Percentiles rank a stretch among this genome's conserved stretches.
Evolutionary conservation across 2,113 vertebrate genomes (phyloP).

Genomic region (Albula glossodonta): DNA sequence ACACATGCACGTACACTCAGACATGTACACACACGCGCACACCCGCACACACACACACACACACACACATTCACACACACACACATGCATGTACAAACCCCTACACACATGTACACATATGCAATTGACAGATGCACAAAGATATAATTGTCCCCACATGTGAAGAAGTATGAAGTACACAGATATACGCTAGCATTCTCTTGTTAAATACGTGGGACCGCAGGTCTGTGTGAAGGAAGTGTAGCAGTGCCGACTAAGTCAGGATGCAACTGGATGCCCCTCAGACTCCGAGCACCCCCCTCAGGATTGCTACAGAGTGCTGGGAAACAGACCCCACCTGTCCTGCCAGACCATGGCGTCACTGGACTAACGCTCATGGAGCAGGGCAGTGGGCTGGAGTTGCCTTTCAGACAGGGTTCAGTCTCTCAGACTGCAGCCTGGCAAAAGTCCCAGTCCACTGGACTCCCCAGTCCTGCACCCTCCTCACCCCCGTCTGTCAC

Average conservation of each 20-base stretch:
- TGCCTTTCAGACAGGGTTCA: constrained; percentile 45
- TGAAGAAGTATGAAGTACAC: too few species aligned
- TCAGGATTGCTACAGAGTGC: constrained; percentile 41
- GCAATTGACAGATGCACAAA: constrained; percentile 4
- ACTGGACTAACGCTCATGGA: constrained; percentile 25
- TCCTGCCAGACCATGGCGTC: constrained; percentile 39
- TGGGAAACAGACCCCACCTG: constrained; percentile 42
- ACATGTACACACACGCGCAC: too few species aligned
- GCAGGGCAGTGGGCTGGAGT: not conserved
- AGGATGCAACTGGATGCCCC: not conserved
- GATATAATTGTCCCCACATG: not conserved
- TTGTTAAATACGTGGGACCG: too few species aligned
- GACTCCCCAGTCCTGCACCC: constrained; percentile 28
- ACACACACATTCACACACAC: too few species aligned
- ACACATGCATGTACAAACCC: too few species aligned
- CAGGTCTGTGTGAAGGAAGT: too few species aligned
- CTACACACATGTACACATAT: not conserved
- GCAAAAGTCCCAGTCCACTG: constrained; percentile 42
- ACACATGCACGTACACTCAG: not conserved
- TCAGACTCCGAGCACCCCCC: not conserved
- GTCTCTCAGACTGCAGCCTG: constrained; percentile 47
- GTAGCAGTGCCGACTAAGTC: not conserved
- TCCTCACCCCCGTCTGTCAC: not conserved
- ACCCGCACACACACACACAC: too few species aligned
- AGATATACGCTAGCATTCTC: too few species aligned